phyloP scores from a whole-genome alignment of 2,888 invertebrate genomes.

The Anodontia alba region DNA sequence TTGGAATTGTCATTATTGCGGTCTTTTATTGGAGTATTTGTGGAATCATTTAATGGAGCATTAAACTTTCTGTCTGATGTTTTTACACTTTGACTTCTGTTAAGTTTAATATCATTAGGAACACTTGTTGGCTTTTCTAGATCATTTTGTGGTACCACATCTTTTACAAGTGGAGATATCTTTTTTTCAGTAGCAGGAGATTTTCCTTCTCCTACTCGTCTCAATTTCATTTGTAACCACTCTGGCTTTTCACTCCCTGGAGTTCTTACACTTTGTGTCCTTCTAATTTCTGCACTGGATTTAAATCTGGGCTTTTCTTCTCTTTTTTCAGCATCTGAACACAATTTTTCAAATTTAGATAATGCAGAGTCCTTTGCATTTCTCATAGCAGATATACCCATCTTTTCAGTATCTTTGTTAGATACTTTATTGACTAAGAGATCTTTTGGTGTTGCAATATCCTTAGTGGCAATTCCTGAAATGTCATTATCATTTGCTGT shows the following conservation, averaged over 20 bases:
- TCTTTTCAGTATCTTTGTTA: not conserved
- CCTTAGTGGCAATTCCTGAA: not conserved
- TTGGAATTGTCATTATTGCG: slow-evolving; percentile 57
- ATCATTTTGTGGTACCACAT: not conserved
- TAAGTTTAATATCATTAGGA: slow-evolving; percentile 50
- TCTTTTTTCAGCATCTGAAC: slow-evolving; percentile 17
- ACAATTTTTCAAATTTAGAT: slow-evolving; percentile 14
- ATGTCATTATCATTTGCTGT: not conserved
- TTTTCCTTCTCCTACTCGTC: slow-evolving; percentile 43
- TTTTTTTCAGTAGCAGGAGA: slow-evolving; percentile 26
- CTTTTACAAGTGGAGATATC: not conserved
- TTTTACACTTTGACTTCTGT: slow-evolving; percentile 63
- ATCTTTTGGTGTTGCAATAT: not conserved
- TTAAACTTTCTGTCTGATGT: slow-evolving; percentile 35
- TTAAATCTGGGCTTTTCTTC: slow-evolving; percentile 29
- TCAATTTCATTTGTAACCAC: slow-evolving; percentile 61
- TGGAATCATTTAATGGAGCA: slow-evolving; percentile 46
- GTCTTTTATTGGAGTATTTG: slow-evolving; percentile 39
- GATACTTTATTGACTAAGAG: not conserved
- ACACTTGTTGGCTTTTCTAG: slow-evolving; percentile 40
- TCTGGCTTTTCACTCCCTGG: slow-evolving; percentile 58
- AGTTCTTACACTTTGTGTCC: slow-evolving; percentile 55
- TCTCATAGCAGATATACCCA: not conserved
- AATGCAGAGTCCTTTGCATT: slow-evolving; percentile 3
- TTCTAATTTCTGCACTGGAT: slow-evolving; percentile 38